phyloP scores from a whole-genome alignment of 2,113 vertebrate species.

The Nibea albiflora region DNA sequence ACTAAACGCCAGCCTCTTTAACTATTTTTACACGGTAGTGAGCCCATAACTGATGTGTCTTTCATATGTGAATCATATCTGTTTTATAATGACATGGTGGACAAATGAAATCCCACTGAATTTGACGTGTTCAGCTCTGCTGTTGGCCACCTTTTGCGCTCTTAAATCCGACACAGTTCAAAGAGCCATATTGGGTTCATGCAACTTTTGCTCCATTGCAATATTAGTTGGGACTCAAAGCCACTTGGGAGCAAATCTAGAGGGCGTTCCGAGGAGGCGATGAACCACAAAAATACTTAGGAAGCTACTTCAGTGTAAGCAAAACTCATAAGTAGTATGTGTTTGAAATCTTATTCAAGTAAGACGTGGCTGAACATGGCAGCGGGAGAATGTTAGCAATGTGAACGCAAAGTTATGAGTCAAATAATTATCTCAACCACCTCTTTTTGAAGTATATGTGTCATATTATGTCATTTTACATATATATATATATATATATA shows the following conservation, averaged over 20 bases:
- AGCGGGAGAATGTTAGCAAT: neutral
- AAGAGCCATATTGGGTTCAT: neutral
- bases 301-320: neutral
- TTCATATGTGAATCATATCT: neutral
- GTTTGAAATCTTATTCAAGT: neutral
- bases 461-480: no score
- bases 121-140: neutral
- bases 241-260: neutral
- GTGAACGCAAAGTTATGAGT: neutral
- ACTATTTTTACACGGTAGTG: neutral
- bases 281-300: constrained; percentile 4
- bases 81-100: neutral
- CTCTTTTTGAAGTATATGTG: no score
- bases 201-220: neutral
- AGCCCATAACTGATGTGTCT: neutral
- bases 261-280: neutral
- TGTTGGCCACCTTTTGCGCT: neutral
- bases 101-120: neutral
- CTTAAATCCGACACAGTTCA: neutral
- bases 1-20: neutral
- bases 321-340: neutral
- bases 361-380: neutral
- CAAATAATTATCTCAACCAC: no score
- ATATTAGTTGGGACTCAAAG: neutral
- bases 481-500: no score